Conservation (phyloP, 2,113 vertebrate species). For the Asarcornis scutulata region DNA sequence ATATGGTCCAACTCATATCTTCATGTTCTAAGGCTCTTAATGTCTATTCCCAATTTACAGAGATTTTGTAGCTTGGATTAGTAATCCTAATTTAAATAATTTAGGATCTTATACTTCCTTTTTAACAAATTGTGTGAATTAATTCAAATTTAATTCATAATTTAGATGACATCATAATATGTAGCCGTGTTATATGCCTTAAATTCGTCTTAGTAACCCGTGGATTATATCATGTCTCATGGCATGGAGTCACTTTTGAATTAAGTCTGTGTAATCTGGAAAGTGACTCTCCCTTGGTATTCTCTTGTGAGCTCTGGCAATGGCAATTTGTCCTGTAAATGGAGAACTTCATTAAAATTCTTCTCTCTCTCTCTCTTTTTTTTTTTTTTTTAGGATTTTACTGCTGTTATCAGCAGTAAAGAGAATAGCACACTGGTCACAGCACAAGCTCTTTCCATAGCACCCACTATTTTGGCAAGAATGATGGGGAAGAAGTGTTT, state of each 20-base stretch:
- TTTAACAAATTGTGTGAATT: not conserved
- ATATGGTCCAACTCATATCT: not conserved
- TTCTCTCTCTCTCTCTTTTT: too few species aligned
- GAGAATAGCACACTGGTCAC: not conserved
- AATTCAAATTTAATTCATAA: not conserved
- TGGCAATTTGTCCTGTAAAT: not conserved
- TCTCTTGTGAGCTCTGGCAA: not conserved
- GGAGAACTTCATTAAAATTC: not conserved
- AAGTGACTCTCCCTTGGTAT: not conserved
- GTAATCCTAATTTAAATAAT: not conserved
- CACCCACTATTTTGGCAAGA: not conserved
- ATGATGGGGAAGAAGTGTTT: not conserved
- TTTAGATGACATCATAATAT: not conserved
- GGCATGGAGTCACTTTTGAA: not conserved
- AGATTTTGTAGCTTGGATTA: not conserved
- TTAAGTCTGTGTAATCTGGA: not conserved
- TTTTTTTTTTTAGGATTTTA: not conserved
- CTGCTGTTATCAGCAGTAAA: not conserved
- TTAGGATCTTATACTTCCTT: not conserved
- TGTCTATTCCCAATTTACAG: not conserved
- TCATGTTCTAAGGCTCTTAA: not conserved
- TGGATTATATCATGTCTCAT: not conserved
- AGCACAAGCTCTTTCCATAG: not conserved
- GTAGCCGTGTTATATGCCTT: not conserved
- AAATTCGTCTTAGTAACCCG: not conserved